Base-by-base conservation (phyloP, 2,113 vertebrate species). In the Circaetus gallicus region DNA sequence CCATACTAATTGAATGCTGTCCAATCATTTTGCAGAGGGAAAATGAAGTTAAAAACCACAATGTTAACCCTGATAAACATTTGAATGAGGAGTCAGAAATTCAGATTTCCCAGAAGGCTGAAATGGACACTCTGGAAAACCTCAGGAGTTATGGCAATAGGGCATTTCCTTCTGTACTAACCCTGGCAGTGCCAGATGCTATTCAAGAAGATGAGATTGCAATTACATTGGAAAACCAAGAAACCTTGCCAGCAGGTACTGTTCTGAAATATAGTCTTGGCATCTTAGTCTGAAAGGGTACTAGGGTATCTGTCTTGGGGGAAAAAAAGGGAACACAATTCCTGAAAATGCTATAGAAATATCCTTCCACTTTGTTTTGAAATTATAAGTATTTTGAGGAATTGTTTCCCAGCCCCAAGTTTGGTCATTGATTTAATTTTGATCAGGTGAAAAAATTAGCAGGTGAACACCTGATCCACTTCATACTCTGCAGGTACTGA, bases 241-340 rank as follows among this genome's bases (percentile, higher is more conserved):
- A 98, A 85, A 88, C 98, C 62, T 93, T 98, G 86, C 97, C 98
- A 85, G 97, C 99, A 98, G 98, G 98, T 99, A 98, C 62, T 67
- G 21, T 34, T 82, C 45, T 69, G 43, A 83, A 91, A 55, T 42
- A 56, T 1, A 49, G 10, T 47, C 52, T 82, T 82, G 21, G 3
- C 34, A 26, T 82, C 34, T 70, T 62, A 55, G 14, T 38, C 55
- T 65, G 43, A 93, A 88, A 89, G 24, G 22, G 9, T 81, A 53
- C 55, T 62, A 56, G 21, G 11, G 2, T 47, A 36, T 16, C 9
- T 82, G 7, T 13, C 34, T 29, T 28, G 62, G 31, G 62, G 31
- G 52, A 10, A 55, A 52, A 59, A 85, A 56, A 49, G 2, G 11
- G 24, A 80, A 38, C 10, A 38, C 0, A 0, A 17, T 38, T 58